These are phyloP conservation scores for Gymnorhina tibicen DNA, from an alignment of 2,113 vertebrate genomes.

Conservation along the genomic window DNA sequence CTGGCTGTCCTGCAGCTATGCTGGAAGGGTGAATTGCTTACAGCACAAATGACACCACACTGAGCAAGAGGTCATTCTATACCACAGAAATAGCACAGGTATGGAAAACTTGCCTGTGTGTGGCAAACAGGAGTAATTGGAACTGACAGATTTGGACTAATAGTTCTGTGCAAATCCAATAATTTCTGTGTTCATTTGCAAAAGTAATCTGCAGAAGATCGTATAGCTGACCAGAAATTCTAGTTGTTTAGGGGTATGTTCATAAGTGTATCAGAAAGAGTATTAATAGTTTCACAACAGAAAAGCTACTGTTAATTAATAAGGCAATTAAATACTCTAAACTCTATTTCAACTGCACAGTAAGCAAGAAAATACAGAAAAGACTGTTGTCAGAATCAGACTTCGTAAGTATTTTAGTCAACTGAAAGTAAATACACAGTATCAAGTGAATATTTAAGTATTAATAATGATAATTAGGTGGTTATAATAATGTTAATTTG, in stretches of 20 bases:
- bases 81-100: background rate
- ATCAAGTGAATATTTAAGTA: background rate
- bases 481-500: background rate
- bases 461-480: background rate
- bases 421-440: background rate
- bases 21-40: background rate
- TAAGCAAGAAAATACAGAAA: background rate
- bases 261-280: background rate
- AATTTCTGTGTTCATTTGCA: background rate
- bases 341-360: background rate
- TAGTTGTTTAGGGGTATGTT: background rate
- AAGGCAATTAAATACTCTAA: background rate
- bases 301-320: background rate
- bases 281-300: background rate
- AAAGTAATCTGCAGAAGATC: background rate
- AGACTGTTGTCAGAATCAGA: background rate
- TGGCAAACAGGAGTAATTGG: background rate
- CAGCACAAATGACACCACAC: background rate
- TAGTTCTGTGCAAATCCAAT: rapidly evolving
- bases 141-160: background rate
- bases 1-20: background rate
- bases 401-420: background rate
- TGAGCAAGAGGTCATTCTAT: background rate
- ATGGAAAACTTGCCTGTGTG: background rate
- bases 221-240: background rate